Conservation (phyloP, 2,113 vertebrate genomes). For the Chloropsis hardwickii region DNA sequence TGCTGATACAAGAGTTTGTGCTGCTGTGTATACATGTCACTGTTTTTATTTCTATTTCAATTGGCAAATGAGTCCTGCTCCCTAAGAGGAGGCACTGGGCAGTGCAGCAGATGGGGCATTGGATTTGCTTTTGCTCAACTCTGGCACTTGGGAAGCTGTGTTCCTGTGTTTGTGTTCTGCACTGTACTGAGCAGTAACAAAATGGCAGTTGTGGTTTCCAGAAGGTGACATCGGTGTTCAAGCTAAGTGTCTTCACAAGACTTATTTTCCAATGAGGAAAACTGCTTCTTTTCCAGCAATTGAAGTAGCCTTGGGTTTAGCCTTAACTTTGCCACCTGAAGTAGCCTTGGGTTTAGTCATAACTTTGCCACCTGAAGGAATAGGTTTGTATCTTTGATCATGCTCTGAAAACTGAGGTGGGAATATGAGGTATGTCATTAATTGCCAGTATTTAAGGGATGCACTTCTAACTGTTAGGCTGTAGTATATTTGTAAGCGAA, state of each 20-base stretch:
- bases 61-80: neutral
- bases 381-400: neutral
- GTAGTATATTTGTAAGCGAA: neutral
- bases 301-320: accelerated
- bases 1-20: neutral
- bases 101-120: neutral
- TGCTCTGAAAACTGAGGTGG: neutral
- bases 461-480: neutral
- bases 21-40: neutral
- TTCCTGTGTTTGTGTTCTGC: neutral
- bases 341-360: neutral
- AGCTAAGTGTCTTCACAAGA: neutral
- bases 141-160: neutral
- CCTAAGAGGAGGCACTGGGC: neutral
- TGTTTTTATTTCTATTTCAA: neutral
- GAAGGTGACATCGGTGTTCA: neutral
- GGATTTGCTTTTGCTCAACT: neutral
- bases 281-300: neutral
- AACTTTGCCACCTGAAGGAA: neutral
- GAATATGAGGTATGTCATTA: neutral
- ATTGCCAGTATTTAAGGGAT: neutral
- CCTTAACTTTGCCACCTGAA: neutral
- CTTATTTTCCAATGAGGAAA: neutral
- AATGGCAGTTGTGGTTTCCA: neutral
- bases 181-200: neutral